These are phyloP conservation scores for Myoxocephalus aenaeus DNA, from an alignment of 2,797 vertebrate genomes.

Conservation along the genomic window DNA sequence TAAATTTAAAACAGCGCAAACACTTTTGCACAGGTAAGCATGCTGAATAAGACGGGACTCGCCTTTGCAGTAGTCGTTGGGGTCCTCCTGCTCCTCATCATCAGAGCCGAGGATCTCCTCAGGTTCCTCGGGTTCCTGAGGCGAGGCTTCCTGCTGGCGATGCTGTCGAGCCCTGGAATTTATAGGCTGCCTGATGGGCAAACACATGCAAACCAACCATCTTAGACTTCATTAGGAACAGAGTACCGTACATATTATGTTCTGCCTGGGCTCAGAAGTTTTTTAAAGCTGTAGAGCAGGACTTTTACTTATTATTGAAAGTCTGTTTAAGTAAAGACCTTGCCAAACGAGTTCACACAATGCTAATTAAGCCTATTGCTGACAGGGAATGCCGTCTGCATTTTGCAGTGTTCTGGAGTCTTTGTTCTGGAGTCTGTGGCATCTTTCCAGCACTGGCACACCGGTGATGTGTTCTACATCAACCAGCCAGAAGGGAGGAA, in stretches of 20 bases:
- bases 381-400: neutral
- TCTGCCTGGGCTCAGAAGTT: neutral
- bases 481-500: neutral
- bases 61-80: slow-evolving; percentile 99
- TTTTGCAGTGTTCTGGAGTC: neutral
- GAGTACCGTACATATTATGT: neutral
- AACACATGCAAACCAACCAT: slow-evolving; percentile 3
- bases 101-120: slow-evolving; percentile 97
- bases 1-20: neutral
- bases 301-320: neutral
- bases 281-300: neutral
- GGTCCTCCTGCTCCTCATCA: slow-evolving; percentile 98
- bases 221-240: neutral
- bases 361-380: neutral
- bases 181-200: slow-evolving; percentile 86
- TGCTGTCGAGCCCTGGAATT: slow-evolving; percentile 86
- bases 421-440: no score
- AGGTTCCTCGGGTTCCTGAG: slow-evolving; percentile 86
- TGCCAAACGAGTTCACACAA: neutral
- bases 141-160: slow-evolving; percentile 84
- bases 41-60: slow-evolving; percentile 13
- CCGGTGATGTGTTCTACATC: neutral
- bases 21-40: neutral
- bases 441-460: neutral
- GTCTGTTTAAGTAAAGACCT: neutral